Evolutionary conservation across 2,888 invertebrate genomes (phyloP).

Genomic region (Phortica okadai): DNA sequence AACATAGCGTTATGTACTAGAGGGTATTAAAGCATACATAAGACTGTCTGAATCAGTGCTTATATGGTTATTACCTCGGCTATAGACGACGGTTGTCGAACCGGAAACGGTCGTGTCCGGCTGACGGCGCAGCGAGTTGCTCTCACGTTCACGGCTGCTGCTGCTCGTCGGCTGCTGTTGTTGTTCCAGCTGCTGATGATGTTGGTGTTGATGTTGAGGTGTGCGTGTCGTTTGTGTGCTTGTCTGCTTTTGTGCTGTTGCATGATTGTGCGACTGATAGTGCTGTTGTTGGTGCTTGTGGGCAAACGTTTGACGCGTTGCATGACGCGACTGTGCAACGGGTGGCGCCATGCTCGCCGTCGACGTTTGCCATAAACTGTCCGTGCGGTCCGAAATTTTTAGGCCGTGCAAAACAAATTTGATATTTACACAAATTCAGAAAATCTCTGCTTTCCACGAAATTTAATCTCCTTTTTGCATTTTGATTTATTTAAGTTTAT

Average conservation of each 20-base stretch:
- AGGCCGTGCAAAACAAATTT: conserved; percentile 48
- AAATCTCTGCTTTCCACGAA: not conserved
- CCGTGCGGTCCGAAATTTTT: conserved; percentile 73
- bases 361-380: conserved; percentile 70
- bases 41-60: conserved; percentile 15
- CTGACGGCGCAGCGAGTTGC: conserved; percentile 65
- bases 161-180: conserved; percentile 53
- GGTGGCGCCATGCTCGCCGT: conserved; percentile 62
- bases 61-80: conserved; percentile 70
- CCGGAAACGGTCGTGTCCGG: conserved; percentile 75
- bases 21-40: not conserved
- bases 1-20: no score
- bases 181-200: conserved; percentile 34
- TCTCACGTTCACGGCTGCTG: conserved; percentile 66
- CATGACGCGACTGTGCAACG: conserved; percentile 54
- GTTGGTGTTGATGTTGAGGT: conserved; percentile 38
- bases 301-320: conserved; percentile 41
- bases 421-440: not conserved
- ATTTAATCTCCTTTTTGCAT: not conserved
- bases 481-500: not conserved
- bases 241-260: conserved; percentile 48
- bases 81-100: conserved; percentile 73
- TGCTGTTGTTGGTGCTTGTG: conserved; percentile 51
- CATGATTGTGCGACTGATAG: conserved; percentile 19
- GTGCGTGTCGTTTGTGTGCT: conserved; percentile 41